phyloP scores from a whole-genome alignment of 2,113 vertebrate species.

The Seriola dumerili region DNA sequence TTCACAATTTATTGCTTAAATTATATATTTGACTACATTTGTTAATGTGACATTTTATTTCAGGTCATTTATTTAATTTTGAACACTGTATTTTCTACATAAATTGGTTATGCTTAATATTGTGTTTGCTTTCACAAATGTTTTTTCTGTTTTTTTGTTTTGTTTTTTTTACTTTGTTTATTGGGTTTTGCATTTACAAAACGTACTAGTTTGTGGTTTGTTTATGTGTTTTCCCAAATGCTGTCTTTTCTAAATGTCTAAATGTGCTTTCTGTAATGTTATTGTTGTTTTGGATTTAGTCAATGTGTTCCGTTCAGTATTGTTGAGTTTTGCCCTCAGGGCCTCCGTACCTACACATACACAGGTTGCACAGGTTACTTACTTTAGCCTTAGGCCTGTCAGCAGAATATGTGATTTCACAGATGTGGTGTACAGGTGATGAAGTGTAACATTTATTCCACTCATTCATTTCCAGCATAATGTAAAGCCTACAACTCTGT shows the following conservation, averaged over 20 bases:
- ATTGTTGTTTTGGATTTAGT: background rate
- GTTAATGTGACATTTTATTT: background rate
- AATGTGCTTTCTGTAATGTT: background rate
- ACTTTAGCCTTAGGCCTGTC: background rate
- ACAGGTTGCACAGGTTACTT: background rate
- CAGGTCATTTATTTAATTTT: background rate
- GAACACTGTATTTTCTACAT: background rate
- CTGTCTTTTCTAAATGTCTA: background rate
- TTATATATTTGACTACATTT: background rate
- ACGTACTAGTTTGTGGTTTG: background rate
- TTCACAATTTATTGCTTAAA: background rate
- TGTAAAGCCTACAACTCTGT: background rate
- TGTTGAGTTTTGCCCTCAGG: background rate
- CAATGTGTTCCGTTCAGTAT: background rate
- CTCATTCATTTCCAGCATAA: background rate
- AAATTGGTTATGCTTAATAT: too few species aligned
- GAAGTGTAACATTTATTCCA: slow-evolving; percentile 9
- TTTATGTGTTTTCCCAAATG: background rate
- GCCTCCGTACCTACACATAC: background rate
- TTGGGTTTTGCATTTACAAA: too few species aligned
- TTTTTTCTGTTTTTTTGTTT: too few species aligned
- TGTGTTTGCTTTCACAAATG: too few species aligned
- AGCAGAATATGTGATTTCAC: background rate
- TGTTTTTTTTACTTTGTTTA: too few species aligned
- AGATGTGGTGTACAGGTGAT: slow-evolving; percentile 10